A percentile compares a stretch with the other conserved stretches of the same genome.
Evolutionary conservation across 2,888 invertebrate genomes (phyloP).

Genomic region (Pandemis heparana): DNA sequence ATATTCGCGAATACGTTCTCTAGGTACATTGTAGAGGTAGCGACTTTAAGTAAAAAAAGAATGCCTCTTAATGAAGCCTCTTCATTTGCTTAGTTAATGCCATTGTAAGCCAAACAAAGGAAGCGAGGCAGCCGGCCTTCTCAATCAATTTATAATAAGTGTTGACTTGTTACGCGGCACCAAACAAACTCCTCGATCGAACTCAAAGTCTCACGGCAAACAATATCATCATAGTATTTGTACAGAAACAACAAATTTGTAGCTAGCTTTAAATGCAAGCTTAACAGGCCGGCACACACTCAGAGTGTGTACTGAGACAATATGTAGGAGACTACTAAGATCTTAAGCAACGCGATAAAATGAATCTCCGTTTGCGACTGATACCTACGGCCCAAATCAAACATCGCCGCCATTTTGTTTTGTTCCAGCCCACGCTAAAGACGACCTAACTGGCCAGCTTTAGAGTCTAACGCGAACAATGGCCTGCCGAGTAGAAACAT

Average conservation of each 20-base stretch:
- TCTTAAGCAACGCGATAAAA: conserved; percentile 86
- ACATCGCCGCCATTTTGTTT: conserved; percentile 86
- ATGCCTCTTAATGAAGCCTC: conserved; percentile 35
- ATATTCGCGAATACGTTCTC: not conserved
- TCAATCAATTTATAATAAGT: conserved; percentile 76
- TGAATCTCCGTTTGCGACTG: conserved; percentile 85
- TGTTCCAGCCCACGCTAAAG: conserved; percentile 66
- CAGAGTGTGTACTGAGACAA: conserved; percentile 83
- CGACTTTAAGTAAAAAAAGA: conserved; percentile 14
- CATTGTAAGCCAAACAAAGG: conserved; percentile 34
- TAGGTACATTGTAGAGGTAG: not conserved
- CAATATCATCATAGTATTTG: conserved; percentile 85
- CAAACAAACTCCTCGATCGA: conserved; percentile 82
- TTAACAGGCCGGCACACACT: conserved; percentile 82
- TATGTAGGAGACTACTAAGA: conserved; percentile 82
- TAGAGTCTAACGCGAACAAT: conserved; percentile 61
- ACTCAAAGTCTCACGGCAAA: conserved; percentile 82
- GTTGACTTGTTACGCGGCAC: conserved; percentile 69
- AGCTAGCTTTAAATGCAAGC: conserved; percentile 84
- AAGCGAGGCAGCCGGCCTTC: conserved; percentile 57
- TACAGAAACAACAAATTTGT: conserved; percentile 85
- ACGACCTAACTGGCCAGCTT: conserved; percentile 58
- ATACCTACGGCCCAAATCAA: conserved; percentile 83
- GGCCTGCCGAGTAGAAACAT: conserved; percentile 72
- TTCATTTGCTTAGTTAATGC: conserved; percentile 36